These are phyloP conservation scores for Romanogobio albipinnatus DNA, from an alignment of 2,113 vertebrate species.

Conservation along the genomic window DNA sequence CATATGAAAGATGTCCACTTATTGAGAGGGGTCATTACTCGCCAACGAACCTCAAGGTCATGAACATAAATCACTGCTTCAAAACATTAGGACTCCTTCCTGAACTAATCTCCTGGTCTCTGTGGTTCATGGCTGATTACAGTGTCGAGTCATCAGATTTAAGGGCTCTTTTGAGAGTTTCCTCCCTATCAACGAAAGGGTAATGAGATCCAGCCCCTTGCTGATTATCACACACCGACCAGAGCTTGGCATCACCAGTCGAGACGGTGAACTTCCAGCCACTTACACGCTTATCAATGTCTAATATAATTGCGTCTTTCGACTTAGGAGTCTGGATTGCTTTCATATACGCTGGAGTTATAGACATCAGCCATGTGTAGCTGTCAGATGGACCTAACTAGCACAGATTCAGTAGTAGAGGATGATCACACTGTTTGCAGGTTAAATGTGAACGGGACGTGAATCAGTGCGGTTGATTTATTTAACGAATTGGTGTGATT, in stretches of 20 bases:
- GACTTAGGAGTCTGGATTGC: not conserved
- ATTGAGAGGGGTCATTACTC: conserved; percentile 38
- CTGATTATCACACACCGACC: conserved; percentile 41
- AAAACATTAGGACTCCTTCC: conserved; percentile 52
- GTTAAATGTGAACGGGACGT: not conserved
- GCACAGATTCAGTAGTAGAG: not conserved
- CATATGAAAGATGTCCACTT: conserved; percentile 50
- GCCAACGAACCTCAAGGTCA: conserved; percentile 52
- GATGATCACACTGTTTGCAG: not conserved
- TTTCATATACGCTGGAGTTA: not conserved
- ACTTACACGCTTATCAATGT: conserved; percentile 35
- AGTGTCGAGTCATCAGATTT: conserved; percentile 49
- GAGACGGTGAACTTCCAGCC: not conserved
- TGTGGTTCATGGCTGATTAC: conserved; percentile 45
- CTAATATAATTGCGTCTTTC: conserved; percentile 21
- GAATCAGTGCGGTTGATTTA: not conserved
- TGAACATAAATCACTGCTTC: conserved; percentile 42
- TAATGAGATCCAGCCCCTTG: conserved; percentile 43
- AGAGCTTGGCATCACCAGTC: conserved; percentile 9
- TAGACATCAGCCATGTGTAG: not conserved
- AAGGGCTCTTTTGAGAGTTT: conserved; percentile 47
- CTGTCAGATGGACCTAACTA: not conserved
- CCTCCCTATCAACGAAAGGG: conserved; percentile 34
- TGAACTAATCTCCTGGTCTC: conserved; percentile 48
- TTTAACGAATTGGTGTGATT: not conserved